These are phyloP conservation scores for Lobophora halterata DNA, from an alignment of 2,888 invertebrate species.

Conservation along the genomic window DNA sequence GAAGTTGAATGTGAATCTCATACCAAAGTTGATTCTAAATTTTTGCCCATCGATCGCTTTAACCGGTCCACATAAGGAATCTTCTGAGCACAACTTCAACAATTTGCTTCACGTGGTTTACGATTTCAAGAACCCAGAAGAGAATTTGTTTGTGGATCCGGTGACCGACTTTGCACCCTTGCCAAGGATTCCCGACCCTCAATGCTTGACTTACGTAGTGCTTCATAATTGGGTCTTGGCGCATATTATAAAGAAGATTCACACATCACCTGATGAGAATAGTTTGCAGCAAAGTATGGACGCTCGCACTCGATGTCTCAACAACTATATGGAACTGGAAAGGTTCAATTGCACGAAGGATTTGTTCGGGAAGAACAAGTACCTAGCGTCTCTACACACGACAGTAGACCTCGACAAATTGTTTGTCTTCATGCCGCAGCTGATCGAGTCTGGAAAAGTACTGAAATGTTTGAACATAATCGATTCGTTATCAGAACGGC, in stretches of 20 bases:
- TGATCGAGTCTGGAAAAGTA: conserved; percentile 68
- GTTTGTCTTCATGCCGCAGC: conserved; percentile 71
- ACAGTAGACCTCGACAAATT: conserved; percentile 74
- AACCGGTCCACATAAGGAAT: conserved; percentile 59
- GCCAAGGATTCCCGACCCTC: conserved; percentile 70
- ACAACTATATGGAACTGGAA: conserved; percentile 80
- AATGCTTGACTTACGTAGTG: conserved; percentile 82
- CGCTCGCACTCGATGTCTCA: conserved; percentile 80
- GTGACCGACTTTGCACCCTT: conserved; percentile 65
- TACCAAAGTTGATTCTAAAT: conserved; percentile 86
- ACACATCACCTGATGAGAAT: conserved; percentile 74
- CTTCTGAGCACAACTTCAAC: conserved; percentile 62
- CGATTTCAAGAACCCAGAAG: conserved; percentile 67
- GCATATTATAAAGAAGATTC: conserved; percentile 84
- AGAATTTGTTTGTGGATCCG: conserved; percentile 73
- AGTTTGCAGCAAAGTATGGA: conserved; percentile 75
- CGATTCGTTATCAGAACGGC: conserved; percentile 80
- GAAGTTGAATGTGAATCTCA: conserved; percentile 86
- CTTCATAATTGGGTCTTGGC: conserved; percentile 85
- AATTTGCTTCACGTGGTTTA: conserved; percentile 64
- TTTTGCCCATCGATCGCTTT: conserved; percentile 85
- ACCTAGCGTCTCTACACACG: conserved; percentile 81
- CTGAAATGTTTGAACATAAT: conserved; percentile 76
- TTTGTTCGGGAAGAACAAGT: conserved; percentile 79
- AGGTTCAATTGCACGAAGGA: conserved; percentile 76